phyloP scores from a whole-genome alignment of 2,888 invertebrate species.

The Phaedon cochleariae region DNA sequence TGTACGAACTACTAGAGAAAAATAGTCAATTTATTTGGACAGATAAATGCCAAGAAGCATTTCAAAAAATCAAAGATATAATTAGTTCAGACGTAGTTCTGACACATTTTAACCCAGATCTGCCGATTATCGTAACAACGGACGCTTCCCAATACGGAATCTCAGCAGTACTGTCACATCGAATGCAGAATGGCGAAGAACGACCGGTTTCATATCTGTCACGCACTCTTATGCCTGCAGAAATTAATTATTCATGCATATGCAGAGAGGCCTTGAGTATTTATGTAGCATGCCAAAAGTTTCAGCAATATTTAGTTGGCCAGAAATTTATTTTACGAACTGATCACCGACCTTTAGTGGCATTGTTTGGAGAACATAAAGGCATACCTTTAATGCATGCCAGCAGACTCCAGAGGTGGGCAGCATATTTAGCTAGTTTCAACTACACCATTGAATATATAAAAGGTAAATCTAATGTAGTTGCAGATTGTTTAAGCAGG shows the following conservation, averaged over 20 bases:
- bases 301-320: neutral
- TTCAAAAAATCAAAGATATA: neutral
- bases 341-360: neutral
- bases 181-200: neutral
- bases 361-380: neutral
- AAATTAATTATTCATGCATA: neutral
- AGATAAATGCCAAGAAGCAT: constrained; percentile 1
- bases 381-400: neutral
- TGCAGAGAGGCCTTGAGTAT: neutral
- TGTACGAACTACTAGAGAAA: constrained; percentile 8
- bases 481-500: neutral
- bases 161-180: neutral
- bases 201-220: neutral
- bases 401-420: neutral
- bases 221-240: neutral
- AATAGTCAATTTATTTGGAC: constrained; percentile 3
- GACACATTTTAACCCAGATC: neutral
- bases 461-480: neutral
- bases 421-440: neutral
- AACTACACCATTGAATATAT: neutral
- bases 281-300: neutral
- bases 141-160: constrained; percentile 1
- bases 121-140: neutral
- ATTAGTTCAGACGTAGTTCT: neutral
- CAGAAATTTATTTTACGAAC: neutral